Evolutionary conservation across 2,113 vertebrate species (phyloP).

Genomic region (Synodontis membranacea): DNA sequence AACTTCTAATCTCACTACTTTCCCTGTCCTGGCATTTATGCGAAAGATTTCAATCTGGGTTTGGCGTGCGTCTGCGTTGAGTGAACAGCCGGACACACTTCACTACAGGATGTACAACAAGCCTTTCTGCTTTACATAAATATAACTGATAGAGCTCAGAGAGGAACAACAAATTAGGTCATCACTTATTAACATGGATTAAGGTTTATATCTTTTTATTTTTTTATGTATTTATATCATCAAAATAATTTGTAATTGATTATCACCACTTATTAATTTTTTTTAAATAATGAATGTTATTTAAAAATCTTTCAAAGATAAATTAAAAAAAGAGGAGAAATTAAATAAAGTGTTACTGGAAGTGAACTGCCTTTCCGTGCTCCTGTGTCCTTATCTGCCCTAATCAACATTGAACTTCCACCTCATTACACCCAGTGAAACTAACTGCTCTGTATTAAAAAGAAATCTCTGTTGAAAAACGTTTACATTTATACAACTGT

Average conservation of each 20-base stretch:
- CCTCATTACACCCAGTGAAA: not conserved
- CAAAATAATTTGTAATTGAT: not conserved
- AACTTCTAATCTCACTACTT: not conserved
- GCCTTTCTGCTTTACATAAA: conserved; percentile 3
- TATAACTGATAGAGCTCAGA: not conserved
- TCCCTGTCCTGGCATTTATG: not conserved
- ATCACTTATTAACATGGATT: not conserved
- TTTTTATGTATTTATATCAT: not conserved
- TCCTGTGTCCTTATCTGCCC: not conserved
- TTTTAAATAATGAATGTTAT: not conserved
- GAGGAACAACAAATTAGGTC: not conserved
- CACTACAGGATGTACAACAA: not conserved
- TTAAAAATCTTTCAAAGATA: not conserved
- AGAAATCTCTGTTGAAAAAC: not conserved
- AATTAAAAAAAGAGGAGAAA: not conserved
- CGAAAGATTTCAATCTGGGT: not conserved
- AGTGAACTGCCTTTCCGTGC: not conserved
- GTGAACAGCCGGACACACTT: not conserved
- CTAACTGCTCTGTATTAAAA: not conserved
- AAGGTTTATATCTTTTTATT: not conserved
- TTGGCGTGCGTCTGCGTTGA: not conserved
- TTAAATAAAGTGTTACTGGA: not conserved
- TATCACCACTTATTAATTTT: not conserved
- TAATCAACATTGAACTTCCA: not conserved
- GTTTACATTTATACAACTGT: not conserved